These are phyloP conservation scores for Solen grandis DNA, from an alignment of 1,140 invertebrate species.

Conservation along the genomic window DNA sequence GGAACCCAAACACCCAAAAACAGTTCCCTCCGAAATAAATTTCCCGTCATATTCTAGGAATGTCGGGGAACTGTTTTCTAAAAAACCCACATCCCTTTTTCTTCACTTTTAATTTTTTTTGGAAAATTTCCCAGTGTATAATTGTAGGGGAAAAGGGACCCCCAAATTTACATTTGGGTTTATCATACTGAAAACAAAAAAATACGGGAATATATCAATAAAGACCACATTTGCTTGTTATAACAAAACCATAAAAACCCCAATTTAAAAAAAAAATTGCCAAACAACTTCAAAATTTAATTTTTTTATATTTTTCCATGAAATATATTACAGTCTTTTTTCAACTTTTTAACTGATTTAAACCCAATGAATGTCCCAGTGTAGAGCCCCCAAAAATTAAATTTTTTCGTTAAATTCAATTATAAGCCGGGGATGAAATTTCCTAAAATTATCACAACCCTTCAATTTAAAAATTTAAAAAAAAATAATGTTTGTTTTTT, in stretches of 20 bases:
- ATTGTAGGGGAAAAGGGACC: slow-evolving; percentile 85
- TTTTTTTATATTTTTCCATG: too few relatives aligned
- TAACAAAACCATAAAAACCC: background rate
- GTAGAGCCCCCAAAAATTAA: too few relatives aligned
- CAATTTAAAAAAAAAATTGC: too few relatives aligned
- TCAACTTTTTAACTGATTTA: too few relatives aligned
- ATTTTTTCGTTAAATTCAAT: too few relatives aligned
- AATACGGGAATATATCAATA: background rate
- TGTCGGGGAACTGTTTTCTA: slow-evolving; percentile 90
- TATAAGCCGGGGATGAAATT: too few relatives aligned
- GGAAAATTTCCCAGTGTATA: slow-evolving; percentile 97
- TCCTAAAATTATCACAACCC: too few relatives aligned
- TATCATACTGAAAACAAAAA: background rate
- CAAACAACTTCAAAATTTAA: too few relatives aligned
- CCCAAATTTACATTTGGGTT: background rate
- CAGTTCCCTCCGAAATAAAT: slow-evolving; percentile 89
- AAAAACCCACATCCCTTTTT: slow-evolving; percentile 90
- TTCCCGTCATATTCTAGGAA: slow-evolving; percentile 95
- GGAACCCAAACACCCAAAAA: slow-evolving; percentile 88
- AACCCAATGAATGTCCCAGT: too few relatives aligned
- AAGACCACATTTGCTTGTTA: background rate
- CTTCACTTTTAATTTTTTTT: slow-evolving; percentile 93
- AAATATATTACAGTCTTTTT: too few relatives aligned
- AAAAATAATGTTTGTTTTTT: too few relatives aligned
- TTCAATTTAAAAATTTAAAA: too few relatives aligned